A percentile compares a stretch with the other conserved stretches of the same genome.
These are phyloP conservation scores for Drosophila ironensis DNA, from an alignment of 1,140 invertebrate species.

Conservation along the genomic window DNA sequence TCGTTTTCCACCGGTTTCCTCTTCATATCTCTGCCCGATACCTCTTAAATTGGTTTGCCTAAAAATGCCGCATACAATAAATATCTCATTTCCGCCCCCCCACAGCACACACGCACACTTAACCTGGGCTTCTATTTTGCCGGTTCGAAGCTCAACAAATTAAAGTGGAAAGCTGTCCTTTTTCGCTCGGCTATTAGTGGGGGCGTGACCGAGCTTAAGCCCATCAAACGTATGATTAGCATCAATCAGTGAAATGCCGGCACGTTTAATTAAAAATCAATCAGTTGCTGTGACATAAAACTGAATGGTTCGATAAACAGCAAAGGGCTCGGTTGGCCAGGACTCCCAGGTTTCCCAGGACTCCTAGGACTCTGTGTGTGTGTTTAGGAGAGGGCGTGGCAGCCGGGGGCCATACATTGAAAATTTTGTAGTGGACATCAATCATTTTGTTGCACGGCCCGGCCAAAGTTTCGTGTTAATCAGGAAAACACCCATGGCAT, in stretches of 20 bases:
- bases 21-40: background rate
- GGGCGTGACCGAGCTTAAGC: constrained; percentile 16
- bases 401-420: constrained; percentile 19
- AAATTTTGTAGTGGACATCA: constrained; percentile 46
- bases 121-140: background rate
- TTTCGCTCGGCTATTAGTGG: background rate
- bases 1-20: constrained; percentile 39
- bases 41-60: constrained; percentile 49
- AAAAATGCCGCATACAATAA: constrained; percentile 29
- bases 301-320: constrained; percentile 33
- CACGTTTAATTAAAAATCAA: constrained; percentile 71
- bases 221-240: constrained; percentile 61
- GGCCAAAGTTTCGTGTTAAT: constrained; percentile 34
- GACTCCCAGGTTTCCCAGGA: too few species aligned
- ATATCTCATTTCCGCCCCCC: constrained; percentile 53
- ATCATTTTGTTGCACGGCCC: constrained; percentile 35
- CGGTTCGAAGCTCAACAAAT: too few species aligned
- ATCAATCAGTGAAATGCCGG: constrained; percentile 51
- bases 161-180: constrained; percentile 28
- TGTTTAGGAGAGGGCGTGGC: constrained; percentile 1
- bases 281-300: constrained; percentile 60
- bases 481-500: constrained; percentile 28
- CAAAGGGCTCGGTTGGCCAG: background rate
- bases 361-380: background rate
- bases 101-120: constrained; percentile 6